A percentile compares a stretch with the other conserved stretches of the same genome.
phyloP scores from a whole-genome alignment of 2,113 vertebrate genomes.

The Triplophysa dalaica region DNA sequence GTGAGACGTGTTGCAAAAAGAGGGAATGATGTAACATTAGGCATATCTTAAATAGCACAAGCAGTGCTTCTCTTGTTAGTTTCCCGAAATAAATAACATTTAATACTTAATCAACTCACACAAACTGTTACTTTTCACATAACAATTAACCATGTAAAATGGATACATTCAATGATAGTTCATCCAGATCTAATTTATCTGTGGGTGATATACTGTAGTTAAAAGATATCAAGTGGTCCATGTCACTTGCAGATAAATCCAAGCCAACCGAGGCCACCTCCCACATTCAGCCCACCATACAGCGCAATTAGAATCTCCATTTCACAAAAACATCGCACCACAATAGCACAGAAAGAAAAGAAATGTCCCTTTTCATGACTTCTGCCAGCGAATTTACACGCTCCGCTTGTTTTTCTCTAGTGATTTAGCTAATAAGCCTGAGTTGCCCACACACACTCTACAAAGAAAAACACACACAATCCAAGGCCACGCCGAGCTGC shows the following conservation, averaged over 20 bases:
- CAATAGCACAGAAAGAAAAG: conserved; percentile 32
- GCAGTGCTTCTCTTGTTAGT: too few relatives aligned
- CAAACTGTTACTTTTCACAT: neutral
- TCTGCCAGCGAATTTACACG: conserved; percentile 38
- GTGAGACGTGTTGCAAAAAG: too few relatives aligned
- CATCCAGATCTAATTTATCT: neutral
- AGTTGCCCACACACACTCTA: conserved; percentile 35
- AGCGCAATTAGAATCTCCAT: conserved; percentile 42
- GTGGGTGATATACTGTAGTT: neutral
- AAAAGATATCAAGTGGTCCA: conserved; percentile 13
- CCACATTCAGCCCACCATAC: conserved; percentile 37
- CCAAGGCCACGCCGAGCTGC: conserved; percentile 35
- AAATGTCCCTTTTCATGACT: conserved; percentile 47
- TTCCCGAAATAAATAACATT: neutral
- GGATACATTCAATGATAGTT: neutral
- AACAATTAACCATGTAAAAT: neutral
- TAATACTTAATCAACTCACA: neutral
- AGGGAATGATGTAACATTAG: too few relatives aligned
- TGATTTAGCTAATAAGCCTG: conserved; percentile 38
- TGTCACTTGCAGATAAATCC: conserved; percentile 26
- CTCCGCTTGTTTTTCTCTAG: conserved; percentile 44
- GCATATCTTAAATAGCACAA: neutral
- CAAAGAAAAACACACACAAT: conserved; percentile 46
- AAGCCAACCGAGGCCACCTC: conserved; percentile 40
- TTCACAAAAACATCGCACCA: conserved; percentile 46